Evolutionary conservation across 2,797 vertebrate genomes (phyloP).

Genomic region (Alcedo atthis): DNA sequence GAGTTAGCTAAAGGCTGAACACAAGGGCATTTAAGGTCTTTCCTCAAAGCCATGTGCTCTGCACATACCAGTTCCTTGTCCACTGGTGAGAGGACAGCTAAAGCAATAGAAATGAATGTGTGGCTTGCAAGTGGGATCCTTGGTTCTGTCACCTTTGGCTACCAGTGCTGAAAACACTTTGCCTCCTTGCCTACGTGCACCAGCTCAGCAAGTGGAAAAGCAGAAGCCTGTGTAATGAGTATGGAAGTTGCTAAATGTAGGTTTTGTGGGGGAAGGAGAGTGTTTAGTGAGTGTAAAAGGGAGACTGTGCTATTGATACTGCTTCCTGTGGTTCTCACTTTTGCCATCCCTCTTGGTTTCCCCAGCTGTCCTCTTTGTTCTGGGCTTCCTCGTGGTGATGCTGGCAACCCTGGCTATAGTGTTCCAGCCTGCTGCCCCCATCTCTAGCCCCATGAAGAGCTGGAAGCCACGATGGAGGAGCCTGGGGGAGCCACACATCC

Average conservation of each 20-base stretch:
- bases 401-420: conserved; percentile 82
- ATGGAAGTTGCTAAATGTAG: neutral
- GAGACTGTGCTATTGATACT: neutral
- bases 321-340: neutral
- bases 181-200: neutral
- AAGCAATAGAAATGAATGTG: neutral
- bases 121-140: neutral
- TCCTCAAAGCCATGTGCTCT: neutral
- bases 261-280: neutral
- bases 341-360: neutral
- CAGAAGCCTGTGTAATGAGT: neutral
- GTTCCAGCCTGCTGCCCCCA: conserved; percentile 78
- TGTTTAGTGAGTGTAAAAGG: neutral
- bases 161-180: neutral
- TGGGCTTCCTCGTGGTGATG: conserved; percentile 78
- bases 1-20: neutral
- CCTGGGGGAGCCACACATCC: conserved; percentile 82
- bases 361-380: conserved; percentile 82
- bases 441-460: conserved; percentile 74
- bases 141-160: neutral
- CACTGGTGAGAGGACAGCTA: neutral
- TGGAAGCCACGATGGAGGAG: conserved; percentile 89
- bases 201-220: neutral
- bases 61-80: neutral
- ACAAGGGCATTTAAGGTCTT: neutral